Evolutionary conservation across 2,888 invertebrate species (phyloP), one percentile per base, ranked within the genome.

Genomic region (Hedychridium roseum): DNA sequence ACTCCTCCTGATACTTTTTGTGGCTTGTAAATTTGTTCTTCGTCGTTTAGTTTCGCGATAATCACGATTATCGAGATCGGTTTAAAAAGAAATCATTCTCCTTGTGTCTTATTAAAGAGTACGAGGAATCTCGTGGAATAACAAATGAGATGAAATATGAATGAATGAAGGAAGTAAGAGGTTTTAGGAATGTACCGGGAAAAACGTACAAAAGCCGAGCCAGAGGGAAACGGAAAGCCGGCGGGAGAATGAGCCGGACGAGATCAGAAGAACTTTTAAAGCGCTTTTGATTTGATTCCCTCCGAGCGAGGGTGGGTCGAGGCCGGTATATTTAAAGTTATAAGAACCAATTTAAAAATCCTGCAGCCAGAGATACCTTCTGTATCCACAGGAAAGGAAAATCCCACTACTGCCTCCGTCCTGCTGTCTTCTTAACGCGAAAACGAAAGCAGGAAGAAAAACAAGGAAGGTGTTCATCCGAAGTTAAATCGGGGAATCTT

Each of bases 341-440:
- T 74, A 76, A 76, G 73, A 76, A 74, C 64, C 73, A 76, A 76
- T 75, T 76, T 75, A 76, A 76, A 72, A 76, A 76, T 71, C 63
- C 55, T 50, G 57, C 61, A 55, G 57, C 41, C n/a, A 16, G 18
- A 18, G 6, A 30, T 6, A 6, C 5, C 9, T 6, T 9, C 5
- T 9, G 9, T 23, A 23, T 23, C 5, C 23, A 23, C 9, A 23
- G 5, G n/a, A n/a, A n/a, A n/a, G n/a, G n/a, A n/a, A n/a, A n/a
- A n/a, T n/a, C n/a, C 5, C 23, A 23, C 37, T 15, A 26, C 20
- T 32, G 26, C 26, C 35, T 50, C 21, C 38, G 3, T 3, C 6
- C 16, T 31, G 35, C 40, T 18, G 21, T 15, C 17, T 56, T 50
- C 46, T 27, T 53, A 55, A 16, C 32, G 14, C 15, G 23, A 15